These are phyloP conservation scores for Anticlea derivata DNA, from an alignment of 2,888 invertebrate species.

Conservation along the genomic window DNA sequence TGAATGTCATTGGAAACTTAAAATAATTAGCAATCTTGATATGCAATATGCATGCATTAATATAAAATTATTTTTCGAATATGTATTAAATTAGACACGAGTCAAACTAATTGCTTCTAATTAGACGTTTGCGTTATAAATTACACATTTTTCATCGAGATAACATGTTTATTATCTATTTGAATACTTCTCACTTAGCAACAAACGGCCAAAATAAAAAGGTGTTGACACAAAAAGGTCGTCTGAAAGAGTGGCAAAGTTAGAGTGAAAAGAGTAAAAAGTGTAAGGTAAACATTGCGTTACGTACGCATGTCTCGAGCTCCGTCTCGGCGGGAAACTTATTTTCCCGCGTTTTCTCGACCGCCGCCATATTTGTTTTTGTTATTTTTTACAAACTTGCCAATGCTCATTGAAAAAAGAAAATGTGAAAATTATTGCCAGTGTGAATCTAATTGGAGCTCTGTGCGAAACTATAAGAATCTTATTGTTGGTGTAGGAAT, in stretches of 20 bases:
- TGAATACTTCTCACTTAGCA: constrained; percentile 30
- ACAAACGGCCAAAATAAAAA: constrained; percentile 24
- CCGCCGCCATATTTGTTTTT: constrained; percentile 57
- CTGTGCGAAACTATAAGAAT: constrained; percentile 29
- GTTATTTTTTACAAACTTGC: constrained; percentile 13
- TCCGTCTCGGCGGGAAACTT: constrained; percentile 76
- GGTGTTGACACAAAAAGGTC: constrained; percentile 32
- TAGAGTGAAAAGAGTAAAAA: constrained; percentile 50
- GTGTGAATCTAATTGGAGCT: constrained; percentile 67
- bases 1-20: constrained; percentile 16
- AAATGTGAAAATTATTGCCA: constrained; percentile 40
- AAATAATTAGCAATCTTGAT: constrained; percentile 15
- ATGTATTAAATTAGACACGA: constrained; percentile 6
- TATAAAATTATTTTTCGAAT: constrained; percentile 17
- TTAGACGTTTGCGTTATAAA: constrained; percentile 12
- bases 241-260: constrained; percentile 36
- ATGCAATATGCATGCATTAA: constrained; percentile 17
- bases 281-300: constrained; percentile 65
- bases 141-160: background rate
- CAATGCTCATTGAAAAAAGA: constrained; percentile 1
- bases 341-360: constrained; percentile 77
- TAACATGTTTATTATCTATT: background rate
- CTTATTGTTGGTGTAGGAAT: constrained; percentile 31
- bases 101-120: constrained; percentile 13
- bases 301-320: constrained; percentile 77